A percentile compares a stretch with the other conserved stretches of the same genome.
phyloP scores from a whole-genome alignment of 2,888 invertebrate species.

The Abscondita cerata region DNA sequence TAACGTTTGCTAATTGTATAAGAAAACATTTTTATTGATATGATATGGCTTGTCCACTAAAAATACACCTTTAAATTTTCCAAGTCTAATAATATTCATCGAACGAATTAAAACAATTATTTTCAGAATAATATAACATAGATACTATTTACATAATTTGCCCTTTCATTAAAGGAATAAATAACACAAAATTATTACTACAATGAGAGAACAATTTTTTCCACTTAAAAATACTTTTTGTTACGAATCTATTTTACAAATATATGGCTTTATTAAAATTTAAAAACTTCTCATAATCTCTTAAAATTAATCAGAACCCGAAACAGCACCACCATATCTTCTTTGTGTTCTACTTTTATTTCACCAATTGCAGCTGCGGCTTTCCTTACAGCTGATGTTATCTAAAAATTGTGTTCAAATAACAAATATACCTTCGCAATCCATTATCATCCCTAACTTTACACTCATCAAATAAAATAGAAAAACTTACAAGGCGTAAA shows the following conservation, averaged over 20 bases:
- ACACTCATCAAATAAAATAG: no score
- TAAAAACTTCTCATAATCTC: slow-evolving; percentile 46
- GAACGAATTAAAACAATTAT: no score
- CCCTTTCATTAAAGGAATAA: neutral
- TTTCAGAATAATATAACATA: no score
- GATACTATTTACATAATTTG: no score
- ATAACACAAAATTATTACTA: slow-evolving; percentile 1
- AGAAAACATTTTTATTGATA: no score
- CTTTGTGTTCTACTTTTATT: slow-evolving; percentile 86
- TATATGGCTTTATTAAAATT: slow-evolving; percentile 58
- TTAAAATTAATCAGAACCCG: slow-evolving; percentile 48
- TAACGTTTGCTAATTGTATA: no score
- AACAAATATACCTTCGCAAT: no score
- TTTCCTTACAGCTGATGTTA: slow-evolving; percentile 71
- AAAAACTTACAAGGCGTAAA: slow-evolving; percentile 72
- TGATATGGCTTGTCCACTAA: no score
- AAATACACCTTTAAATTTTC: no score
- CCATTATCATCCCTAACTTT: no score
- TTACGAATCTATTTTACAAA: neutral
- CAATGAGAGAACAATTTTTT: slow-evolving; percentile 3
- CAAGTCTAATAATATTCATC: no score
- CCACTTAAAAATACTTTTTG: slow-evolving; percentile 5
- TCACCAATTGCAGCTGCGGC: slow-evolving; percentile 76
- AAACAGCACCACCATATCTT: slow-evolving; percentile 90
- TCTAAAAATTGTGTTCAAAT: slow-evolving; percentile 62